A percentile compares a stretch with the other conserved stretches of the same genome.
These are phyloP conservation scores for Ciconia maguari DNA, from an alignment of 2,113 vertebrate species.

Conservation along the genomic window DNA sequence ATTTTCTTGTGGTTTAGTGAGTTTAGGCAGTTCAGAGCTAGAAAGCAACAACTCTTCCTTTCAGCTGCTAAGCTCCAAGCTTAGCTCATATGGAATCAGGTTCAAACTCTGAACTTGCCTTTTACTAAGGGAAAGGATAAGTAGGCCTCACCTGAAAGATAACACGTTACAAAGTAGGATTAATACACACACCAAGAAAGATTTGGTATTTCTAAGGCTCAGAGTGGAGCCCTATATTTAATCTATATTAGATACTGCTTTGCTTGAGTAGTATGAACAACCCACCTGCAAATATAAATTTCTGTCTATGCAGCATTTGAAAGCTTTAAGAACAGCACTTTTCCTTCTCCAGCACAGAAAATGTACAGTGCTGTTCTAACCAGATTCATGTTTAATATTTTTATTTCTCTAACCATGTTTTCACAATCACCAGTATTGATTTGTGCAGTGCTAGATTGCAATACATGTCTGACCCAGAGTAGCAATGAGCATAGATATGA, in stretches of 20 bases:
- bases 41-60: not conserved
- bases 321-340: not conserved
- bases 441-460: not conserved
- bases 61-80: not conserved
- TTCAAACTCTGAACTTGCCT: not conserved
- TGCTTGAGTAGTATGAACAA: not conserved
- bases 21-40: not conserved
- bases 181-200: not conserved
- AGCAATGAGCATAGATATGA: not conserved
- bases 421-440: not conserved
- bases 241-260: not conserved
- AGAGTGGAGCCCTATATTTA: not conserved
- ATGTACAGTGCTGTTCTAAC: not conserved
- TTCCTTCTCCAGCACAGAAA: not conserved
- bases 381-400: not conserved
- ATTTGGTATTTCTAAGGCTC: not conserved
- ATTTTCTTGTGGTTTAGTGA: not conserved
- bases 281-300: not conserved
- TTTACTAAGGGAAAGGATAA: not conserved
- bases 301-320: not conserved
- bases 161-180: not conserved
- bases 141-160: not conserved
- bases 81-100: not conserved
- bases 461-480: accelerated
- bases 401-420: not conserved